Conservation (phyloP, 2,888 invertebrate species). For the Cheilosia scutellata region DNA sequence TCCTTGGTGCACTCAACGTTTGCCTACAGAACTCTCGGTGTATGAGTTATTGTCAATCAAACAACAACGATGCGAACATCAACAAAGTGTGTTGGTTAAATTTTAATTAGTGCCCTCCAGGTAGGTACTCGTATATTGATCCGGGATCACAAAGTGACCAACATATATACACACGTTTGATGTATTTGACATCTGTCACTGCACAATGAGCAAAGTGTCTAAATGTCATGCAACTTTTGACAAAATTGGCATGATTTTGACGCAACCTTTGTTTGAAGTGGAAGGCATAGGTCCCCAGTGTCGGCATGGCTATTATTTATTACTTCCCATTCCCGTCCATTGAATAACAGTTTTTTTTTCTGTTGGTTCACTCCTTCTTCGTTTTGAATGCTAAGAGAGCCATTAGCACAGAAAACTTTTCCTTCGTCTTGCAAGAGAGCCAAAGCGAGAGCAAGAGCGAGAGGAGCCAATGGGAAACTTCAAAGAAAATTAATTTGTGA, state of each 20-base stretch:
- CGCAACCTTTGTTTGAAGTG: not conserved
- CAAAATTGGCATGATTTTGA: conserved; percentile 23
- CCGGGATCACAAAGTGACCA: not conserved
- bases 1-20: conserved; percentile 30
- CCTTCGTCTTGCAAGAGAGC: not conserved
- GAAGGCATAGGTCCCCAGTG: not conserved
- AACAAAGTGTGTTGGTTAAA: conserved; percentile 43
- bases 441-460: not conserved
- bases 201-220: conserved; percentile 57
- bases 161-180: conserved; percentile 31
- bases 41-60: conserved; percentile 44
- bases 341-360: not conserved
- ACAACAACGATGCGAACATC: not conserved
- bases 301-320: conserved; percentile 46
- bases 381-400: conserved; percentile 67
- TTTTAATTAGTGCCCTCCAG: conserved; percentile 28
- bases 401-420: conserved; percentile 67
- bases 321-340: conserved; percentile 38
- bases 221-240: conserved; percentile 58
- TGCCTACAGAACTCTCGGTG: conserved; percentile 23
- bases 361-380: conserved; percentile 28
- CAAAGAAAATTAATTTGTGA: conserved; percentile 75
- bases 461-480: conserved; percentile 41
- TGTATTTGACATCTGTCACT: conserved; percentile 64
- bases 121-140: not conserved